Conservation (phyloP, 2,888 invertebrate species). For the Actias luna region DNA sequence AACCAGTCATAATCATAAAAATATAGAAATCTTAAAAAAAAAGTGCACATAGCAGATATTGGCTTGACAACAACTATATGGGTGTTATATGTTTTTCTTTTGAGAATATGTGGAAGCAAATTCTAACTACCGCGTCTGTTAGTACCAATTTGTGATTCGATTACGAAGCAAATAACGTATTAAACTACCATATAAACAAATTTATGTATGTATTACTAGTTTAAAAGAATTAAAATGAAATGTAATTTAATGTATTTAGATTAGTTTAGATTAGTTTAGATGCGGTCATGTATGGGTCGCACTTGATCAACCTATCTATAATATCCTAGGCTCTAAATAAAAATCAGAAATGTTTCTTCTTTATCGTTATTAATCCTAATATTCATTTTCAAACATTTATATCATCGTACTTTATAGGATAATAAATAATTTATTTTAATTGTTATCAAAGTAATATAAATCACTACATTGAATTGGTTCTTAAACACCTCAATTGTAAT, state of each 20-base stretch:
- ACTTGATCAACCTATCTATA: background rate
- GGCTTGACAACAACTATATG: no score
- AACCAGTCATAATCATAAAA: no score
- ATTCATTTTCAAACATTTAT: background rate
- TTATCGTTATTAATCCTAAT: background rate
- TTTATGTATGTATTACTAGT: background rate
- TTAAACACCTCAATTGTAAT: no score
- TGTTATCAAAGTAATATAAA: no score
- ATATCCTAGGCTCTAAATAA: background rate
- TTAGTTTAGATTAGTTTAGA: slow-evolving; percentile 1
- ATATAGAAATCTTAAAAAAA: no score
- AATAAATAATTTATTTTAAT: background rate
- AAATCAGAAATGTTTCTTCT: background rate
- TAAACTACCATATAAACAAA: background rate
- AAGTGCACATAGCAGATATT: no score
- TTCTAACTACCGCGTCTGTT: no score
- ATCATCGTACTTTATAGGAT: background rate
- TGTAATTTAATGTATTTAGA: background rate
- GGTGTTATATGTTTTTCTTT: no score
- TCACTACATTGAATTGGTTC: no score
- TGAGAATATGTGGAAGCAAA: no score
- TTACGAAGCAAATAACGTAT: background rate
- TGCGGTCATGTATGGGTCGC: background rate
- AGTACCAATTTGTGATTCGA: no score
- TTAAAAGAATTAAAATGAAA: background rate